Base-by-base conservation (phyloP, 2,888 invertebrate species). In the Ochlodes sylvanus region DNA sequence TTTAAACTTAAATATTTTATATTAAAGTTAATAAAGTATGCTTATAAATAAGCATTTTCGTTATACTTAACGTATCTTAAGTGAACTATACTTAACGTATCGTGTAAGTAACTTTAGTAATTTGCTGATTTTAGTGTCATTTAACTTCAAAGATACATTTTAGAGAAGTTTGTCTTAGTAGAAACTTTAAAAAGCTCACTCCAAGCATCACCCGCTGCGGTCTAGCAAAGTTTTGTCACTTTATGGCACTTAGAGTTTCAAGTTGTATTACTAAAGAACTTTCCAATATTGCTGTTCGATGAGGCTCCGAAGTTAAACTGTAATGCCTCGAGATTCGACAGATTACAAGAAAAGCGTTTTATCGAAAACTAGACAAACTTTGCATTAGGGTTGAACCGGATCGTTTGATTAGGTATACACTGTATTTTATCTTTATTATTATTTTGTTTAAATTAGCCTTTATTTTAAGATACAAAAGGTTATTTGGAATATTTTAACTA, bases 261-360 rank as follows among this genome's bases (percentile, higher is more conserved):
- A 55, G 61, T 44, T 67, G 67, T 67, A 67, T 67, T 61, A 61
- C 44, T 61, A 54, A 65, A 41, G 65, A 67, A 67, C 67, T 67
- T 67, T 54, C 67, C 67, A 67, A 67, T 67, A 61, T 67, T 55
- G 55, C 32, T 44, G n/a, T 47, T 61, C 67, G 67, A 67, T 67
- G 55, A 55, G 55, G 19, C 44, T 55, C 12, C 55, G 42, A 67
- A 67, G 61, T 67, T 67, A 61, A 54, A 67, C 42, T 60, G 60
- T 54, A 27, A 65, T 17, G 21, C 21, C 57, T 32, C 14, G 17
- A 55, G 66, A 50, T 55, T 17, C 60, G 15, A 21, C n/a, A 54
- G 66, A 61, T 55, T 67, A 61, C 67, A 67, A 61, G 67, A 60
- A 66, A 66, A 66, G 32, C 60, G 67, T 66, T 58, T 60, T 60